Percentiles rank a stretch among this genome's conserved stretches.
Evolutionary conservation across 2,888 invertebrate species (phyloP).

Genomic region (Drosophila kambysellisi): DNA sequence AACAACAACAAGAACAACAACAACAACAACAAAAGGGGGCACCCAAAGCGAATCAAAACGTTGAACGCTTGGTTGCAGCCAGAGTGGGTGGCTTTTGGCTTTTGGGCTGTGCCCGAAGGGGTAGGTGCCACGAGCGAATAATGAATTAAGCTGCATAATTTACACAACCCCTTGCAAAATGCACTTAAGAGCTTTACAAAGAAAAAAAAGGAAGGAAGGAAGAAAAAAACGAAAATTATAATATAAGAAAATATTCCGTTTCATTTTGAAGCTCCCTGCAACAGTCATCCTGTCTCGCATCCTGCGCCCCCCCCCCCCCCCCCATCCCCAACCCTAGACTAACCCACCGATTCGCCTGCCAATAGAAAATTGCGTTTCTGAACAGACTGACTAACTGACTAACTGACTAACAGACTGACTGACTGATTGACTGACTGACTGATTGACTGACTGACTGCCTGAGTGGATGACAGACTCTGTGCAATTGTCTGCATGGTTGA

Average conservation of each 20-base stretch:
- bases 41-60: constrained; percentile 74
- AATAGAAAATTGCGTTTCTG: constrained; percentile 72
- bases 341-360: constrained; percentile 60
- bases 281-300: constrained; percentile 26
- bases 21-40: constrained; percentile 47
- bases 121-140: constrained; percentile 36
- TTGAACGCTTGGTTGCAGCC: constrained; percentile 50
- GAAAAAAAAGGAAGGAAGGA: constrained; percentile 26
- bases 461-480: constrained; percentile 46
- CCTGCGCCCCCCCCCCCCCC: constrained; percentile 2
- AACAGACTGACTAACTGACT: constrained; percentile 52
- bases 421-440: constrained; percentile 1
- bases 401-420: constrained; percentile 20
- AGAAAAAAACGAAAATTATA: constrained; percentile 47
- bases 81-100: constrained; percentile 2
- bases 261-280: constrained; percentile 29
- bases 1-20: constrained; percentile 35
- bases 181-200: constrained; percentile 66
- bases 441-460: not conserved
- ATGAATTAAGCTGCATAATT: constrained; percentile 81
- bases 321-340: not conserved
- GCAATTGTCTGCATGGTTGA: constrained; percentile 73
- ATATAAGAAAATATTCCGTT: constrained; percentile 48
- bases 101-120: constrained; percentile 6
- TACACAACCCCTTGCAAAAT: constrained; percentile 73